Percentiles rank a stretch among this genome's conserved stretches.
Conservation (phyloP, 2,113 vertebrate genomes). For the Petrocephalus zakoni region DNA sequence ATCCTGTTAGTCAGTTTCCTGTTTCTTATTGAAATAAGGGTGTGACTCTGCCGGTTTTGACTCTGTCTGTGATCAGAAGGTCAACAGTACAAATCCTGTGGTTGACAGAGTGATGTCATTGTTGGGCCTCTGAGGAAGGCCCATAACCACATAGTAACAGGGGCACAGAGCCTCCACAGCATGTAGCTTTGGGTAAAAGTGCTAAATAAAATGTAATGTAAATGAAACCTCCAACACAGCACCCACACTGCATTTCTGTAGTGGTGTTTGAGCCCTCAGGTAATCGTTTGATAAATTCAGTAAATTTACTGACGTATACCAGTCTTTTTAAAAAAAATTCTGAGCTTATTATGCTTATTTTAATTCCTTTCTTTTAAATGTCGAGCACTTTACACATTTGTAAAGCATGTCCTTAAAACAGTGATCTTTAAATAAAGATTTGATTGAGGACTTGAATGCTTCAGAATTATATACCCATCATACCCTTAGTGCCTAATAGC, state of each 20-base stretch:
- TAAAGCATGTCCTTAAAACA: neutral
- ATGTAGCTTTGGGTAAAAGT: neutral
- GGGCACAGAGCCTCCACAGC: neutral
- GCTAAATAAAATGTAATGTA: neutral
- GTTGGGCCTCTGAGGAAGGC: neutral
- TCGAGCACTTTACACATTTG: neutral
- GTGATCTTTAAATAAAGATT: neutral
- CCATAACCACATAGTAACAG: neutral
- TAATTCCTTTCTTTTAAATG: neutral
- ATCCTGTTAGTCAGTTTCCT: neutral
- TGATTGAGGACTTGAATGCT: neutral
- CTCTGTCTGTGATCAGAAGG: neutral
- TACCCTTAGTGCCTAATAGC: neutral
- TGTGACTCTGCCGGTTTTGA: neutral
- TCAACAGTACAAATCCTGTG: neutral
- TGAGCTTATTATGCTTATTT: too few species aligned
- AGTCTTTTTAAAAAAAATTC: neutral
- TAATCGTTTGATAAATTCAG: neutral
- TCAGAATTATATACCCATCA: neutral
- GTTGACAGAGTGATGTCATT: neutral
- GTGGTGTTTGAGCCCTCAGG: neutral
- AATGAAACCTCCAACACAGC: neutral
- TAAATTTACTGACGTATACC: neutral
- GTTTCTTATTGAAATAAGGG: constrained; percentile 2
- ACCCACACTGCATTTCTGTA: neutral